Base-by-base conservation (phyloP, 2,888 invertebrate genomes). In the Lasioglossum malachurum region DNA sequence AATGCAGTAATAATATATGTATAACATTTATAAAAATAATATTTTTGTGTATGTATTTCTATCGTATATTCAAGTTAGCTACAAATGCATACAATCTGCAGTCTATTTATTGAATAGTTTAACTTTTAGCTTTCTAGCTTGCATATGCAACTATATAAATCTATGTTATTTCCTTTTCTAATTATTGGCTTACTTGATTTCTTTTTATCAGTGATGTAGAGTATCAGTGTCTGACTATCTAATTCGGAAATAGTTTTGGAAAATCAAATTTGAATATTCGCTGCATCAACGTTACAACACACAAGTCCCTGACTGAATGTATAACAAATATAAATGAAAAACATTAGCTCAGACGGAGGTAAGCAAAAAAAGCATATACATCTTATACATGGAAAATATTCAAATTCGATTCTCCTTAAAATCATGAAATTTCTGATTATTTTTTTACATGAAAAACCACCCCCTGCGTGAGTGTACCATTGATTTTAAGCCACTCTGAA, bases 191-290 rank as follows among this genome's bases (percentile, higher is more conserved):
- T 69, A 69, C 67, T 69, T 38, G 35, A 69, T n/a, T 71, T 72
- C 16, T 44, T n/a, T 44, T 16, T 72, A 16, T n/a, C 72, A 44
- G 27, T 44, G 27, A 8, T 44, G 27, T 46, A 27, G 27, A 27
- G 7, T 46, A 27, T 44, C 44, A 72, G 44, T 27, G 8, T 44
- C 3, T 46, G 16, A 14, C 16, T 44, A 27, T n/a, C 27, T 12
- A 41, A 41, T 71, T 71, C 10, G 12, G 23, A 41, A 41, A 71
- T 41, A 38, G 2, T 16, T 72, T 72, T 2, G 41, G 44, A 72
- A 72, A 72, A 72, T 72, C 44, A 44, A 44, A 72, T 72, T 72
- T 16, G 44, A 44, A 72, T 44, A 72, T 27, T 44, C 44, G 44
- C 14, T 44, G 2, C 1, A 44, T 69, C 1, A 23, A 38, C 19